Percentiles rank a stretch among this genome's conserved stretches.
These are phyloP conservation scores for Ditylenchus weischeri DNA, from an alignment of 2,888 invertebrate species.

Conservation along the genomic window DNA sequence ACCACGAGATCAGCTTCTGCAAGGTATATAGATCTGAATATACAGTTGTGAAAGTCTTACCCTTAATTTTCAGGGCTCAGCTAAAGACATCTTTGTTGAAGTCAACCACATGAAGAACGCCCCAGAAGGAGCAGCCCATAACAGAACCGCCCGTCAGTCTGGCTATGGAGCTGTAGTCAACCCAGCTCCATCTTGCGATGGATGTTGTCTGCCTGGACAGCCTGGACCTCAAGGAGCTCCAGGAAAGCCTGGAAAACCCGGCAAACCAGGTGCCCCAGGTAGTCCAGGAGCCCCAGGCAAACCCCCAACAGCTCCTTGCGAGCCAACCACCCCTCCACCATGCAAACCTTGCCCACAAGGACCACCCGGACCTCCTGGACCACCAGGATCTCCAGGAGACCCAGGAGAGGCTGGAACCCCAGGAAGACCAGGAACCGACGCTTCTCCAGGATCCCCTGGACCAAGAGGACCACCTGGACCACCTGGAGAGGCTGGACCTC, in stretches of 20 bases:
- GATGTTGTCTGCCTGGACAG: slow-evolving; percentile 54
- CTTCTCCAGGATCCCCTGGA: slow-evolving; percentile 31
- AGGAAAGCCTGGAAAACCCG: slow-evolving; percentile 33
- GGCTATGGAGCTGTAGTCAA: slow-evolving; percentile 52
- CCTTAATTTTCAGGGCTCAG: slow-evolving; percentile 49
- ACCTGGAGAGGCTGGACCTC: slow-evolving; percentile 17
- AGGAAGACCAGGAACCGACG: slow-evolving; percentile 39
- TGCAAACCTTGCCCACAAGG: slow-evolving; percentile 46
- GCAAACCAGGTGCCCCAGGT: slow-evolving; percentile 37
- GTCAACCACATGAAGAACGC: slow-evolving; percentile 57
- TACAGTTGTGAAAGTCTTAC: neutral
- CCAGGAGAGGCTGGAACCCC: slow-evolving; percentile 40
- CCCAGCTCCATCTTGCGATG: slow-evolving; percentile 46
- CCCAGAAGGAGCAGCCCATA: slow-evolving; percentile 43
- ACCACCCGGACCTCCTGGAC: slow-evolving; percentile 44
- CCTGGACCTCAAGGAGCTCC: slow-evolving; percentile 48
- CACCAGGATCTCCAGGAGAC: slow-evolving; percentile 37
- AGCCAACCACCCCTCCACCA: slow-evolving; percentile 55
- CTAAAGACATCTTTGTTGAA: slow-evolving; percentile 58
- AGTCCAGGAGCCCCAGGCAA: slow-evolving; percentile 27
- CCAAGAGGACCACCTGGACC: slow-evolving; percentile 33
- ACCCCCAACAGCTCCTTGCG: slow-evolving; percentile 45
- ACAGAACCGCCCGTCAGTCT: slow-evolving; percentile 57
- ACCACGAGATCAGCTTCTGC: slow-evolving; percentile 58
- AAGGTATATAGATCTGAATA: slow-evolving; percentile 39